Base-by-base conservation (phyloP, 2,888 invertebrate species). In the Drosophila rellima region DNA sequence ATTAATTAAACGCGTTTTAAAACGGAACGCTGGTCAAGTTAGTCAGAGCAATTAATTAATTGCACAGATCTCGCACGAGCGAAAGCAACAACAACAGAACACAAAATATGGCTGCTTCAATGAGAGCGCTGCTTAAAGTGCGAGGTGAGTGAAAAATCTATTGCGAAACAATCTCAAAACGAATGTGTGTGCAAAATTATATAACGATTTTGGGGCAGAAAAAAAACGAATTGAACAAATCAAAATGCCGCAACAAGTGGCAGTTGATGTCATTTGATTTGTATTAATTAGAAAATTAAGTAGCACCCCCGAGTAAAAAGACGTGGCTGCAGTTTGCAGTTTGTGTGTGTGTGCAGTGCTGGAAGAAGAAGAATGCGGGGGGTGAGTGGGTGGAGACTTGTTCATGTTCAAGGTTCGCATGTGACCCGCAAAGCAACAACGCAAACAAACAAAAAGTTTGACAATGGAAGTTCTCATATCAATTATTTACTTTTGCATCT, bases 61-160 rank as follows among this genome's bases (percentile, higher is more conserved):
- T 76, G 80, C 77, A 80, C 69, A 77, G 83, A 59, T 70, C 74
- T 72, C 79, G 82, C 88, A 82, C 78, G 82, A 81, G 69, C 73
- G 74, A 60, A 56, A 68, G 74, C 80, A 70, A 65, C 69, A 70
- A 70, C 70, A 70, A 59, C 74, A 76, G 74, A 71, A 78, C 75
- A 80, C 60, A 87, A 62, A 83, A 73, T 91, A 95, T 95, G 94
- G 94, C 94, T 91, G 93, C 94, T 84, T 93, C 94, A 80, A 93
- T 93, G 80, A 93, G 94, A 91, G 93, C 94, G 93, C 93, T 95
- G 87, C 93, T 93, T 80, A 93, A 93, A 89, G 92, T 94, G 78
- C 94, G 93, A 93, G 94, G 95, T 94, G 93, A 93, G 91, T 82
- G 59, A 23, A 59, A 66, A 55, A 74, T 39, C 69, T 70, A 70